A percentile compares a stretch with the other conserved stretches of the same genome.
These are phyloP conservation scores for Leuciscus waleckii DNA, from an alignment of 2,797 vertebrate species.

Conservation along the genomic window DNA sequence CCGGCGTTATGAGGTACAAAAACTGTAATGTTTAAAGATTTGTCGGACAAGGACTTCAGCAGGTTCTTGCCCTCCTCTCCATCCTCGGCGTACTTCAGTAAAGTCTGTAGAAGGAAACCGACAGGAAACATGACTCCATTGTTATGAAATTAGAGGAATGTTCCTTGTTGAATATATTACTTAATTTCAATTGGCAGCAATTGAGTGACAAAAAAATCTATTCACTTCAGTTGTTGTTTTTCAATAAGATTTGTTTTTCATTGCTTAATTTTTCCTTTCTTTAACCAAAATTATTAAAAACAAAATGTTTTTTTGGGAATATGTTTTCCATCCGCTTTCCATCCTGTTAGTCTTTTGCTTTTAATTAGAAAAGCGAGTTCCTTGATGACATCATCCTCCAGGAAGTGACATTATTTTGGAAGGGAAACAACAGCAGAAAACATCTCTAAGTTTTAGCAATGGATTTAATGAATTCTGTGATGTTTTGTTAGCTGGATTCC, in stretches of 20 bases:
- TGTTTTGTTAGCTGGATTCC: not conserved
- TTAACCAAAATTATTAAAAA: not conserved
- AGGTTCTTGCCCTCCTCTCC: slow-evolving; percentile 82
- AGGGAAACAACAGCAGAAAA: not conserved
- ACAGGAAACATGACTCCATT: not conserved
- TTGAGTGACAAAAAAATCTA: not conserved
- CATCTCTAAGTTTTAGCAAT: not conserved
- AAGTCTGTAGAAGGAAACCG: slow-evolving; percentile 71
- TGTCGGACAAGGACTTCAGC: slow-evolving; percentile 82
- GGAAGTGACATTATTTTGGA: not conserved
- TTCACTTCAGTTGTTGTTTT: not conserved
- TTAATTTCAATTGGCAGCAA: not conserved
- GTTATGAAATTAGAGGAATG: not conserved
- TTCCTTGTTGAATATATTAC: not conserved
- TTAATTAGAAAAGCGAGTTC: not conserved
- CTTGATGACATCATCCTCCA: not conserved
- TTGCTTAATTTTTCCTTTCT: not conserved
- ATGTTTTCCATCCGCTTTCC: not conserved
- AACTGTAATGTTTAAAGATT: slow-evolving; percentile 82
- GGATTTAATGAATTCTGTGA: not conserved
- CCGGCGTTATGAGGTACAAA: slow-evolving; percentile 91
- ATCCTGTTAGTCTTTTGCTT: not conserved
- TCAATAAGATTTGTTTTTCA: not conserved
- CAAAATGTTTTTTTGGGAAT: not conserved
- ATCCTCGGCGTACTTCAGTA: slow-evolving; percentile 83